Evolutionary conservation across 2,888 invertebrate genomes (phyloP), one percentile per base, ranked within the genome.

Genomic region (Itoplectis maculator): DNA sequence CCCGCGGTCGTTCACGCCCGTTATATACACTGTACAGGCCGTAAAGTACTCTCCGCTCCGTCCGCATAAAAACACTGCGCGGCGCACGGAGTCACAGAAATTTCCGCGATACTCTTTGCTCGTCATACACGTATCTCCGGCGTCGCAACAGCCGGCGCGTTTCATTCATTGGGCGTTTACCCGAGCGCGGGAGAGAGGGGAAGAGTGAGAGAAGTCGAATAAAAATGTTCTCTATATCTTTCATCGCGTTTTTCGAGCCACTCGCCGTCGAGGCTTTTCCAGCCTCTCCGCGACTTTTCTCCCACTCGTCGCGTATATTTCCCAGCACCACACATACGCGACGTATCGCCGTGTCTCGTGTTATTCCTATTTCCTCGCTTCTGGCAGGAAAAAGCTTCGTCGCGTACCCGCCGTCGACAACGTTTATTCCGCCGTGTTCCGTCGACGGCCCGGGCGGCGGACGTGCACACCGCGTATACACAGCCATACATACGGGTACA

Each of bases 121-220:
- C n/a, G n/a, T n/a, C n/a, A 29, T 5, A 29, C 29, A 29, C 29
- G 29, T 29, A 29, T 5, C 2, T 5, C 3, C 29, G 29, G 29
- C 29, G 29, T 2, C 5, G 5, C 29, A 29, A 2, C 3, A 13
- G 18, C n/a, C n/a, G 8, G 37, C 49, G 49, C 70, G 66, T 70
- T 74, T 78, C 70, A 72, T 79, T 82, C 68, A 75, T 79, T 47
- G 66, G 66, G 68, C 70, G 70, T 75, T 79, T 63, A 77, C 63
- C 72, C 20, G 20, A 63, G 37, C 61, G 29, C 20, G 40, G n/a
- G n/a, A 2, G 8, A 63, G 18, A 37, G 18, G 13, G 6, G 15
- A 65, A 35, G 78, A 81, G 68, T 68, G 13, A 4, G 15, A 65
- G 42, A 81, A 81, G 68, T 68, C 63, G 74, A 78, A 56, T 51